phyloP scores from a whole-genome alignment of 2,888 invertebrate genomes.

The Acrocyrtus sp. region DNA sequence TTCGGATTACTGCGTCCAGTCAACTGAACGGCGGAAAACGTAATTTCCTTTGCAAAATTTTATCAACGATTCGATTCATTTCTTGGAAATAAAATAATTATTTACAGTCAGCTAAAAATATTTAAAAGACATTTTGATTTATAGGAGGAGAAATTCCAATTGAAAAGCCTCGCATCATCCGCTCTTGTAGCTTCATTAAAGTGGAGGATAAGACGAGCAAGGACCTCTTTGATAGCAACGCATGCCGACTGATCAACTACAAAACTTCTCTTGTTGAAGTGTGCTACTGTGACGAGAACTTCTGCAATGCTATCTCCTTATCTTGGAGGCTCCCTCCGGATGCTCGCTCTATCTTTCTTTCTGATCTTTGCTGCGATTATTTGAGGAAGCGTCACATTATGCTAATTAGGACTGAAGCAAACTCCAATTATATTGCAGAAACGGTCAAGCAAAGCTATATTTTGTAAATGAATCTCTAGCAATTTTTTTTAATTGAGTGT shows the following conservation, averaged over 20 bases:
- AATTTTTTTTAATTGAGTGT: too few relatives aligned
- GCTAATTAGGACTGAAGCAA: too few relatives aligned
- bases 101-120: not conserved
- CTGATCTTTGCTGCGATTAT: not conserved
- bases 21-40: not conserved
- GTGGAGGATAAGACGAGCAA: not conserved
- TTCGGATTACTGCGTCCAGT: not conserved
- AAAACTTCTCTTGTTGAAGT: not conserved
- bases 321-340: constrained; percentile 13
- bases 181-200: constrained; percentile 3
- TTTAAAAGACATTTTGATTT: not conserved
- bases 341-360: constrained; percentile 8
- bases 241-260: not conserved
- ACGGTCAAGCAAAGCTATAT: too few relatives aligned
- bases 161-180: not conserved
- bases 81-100: not conserved
- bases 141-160: constrained; percentile 1
- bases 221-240: not conserved
- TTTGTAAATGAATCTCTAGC: too few relatives aligned
- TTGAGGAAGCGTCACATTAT: too few relatives aligned
- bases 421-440: too few relatives aligned
- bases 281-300: constrained; percentile 5
- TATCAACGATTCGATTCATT: not conserved
- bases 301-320: constrained; percentile 18
- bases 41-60: not conserved